phyloP scores from a whole-genome alignment of 2,888 invertebrate genomes.

The Anaspis maculata region DNA sequence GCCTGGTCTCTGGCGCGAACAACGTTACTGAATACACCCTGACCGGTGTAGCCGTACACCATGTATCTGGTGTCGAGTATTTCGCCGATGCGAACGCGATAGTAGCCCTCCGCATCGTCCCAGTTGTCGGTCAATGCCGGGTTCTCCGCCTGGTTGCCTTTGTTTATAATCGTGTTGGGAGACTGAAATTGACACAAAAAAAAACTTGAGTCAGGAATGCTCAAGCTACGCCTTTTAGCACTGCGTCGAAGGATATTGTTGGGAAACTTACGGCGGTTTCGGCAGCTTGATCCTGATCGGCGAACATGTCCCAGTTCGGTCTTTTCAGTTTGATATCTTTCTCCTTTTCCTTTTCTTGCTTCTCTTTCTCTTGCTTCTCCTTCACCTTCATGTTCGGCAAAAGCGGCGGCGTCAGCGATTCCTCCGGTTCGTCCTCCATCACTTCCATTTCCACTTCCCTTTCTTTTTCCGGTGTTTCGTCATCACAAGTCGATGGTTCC shows the following conservation, averaged over 20 bases:
- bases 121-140: conserved; percentile 96
- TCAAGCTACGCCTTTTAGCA: too few species aligned
- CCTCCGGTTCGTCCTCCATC: conserved; percentile 23
- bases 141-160: conserved; percentile 60
- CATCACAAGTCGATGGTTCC: conserved; percentile 1
- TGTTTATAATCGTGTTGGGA: conserved; percentile 48
- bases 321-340: conserved; percentile 42
- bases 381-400: conserved; percentile 38
- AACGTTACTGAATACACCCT: conserved; percentile 98
- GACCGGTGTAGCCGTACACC: conserved; percentile 96
- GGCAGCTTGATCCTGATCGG: conserved; percentile 71
- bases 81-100: conserved; percentile 93
- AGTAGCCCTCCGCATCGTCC: conserved; percentile 99
- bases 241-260: conserved; percentile 1
- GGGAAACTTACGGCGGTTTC: conserved; percentile 37
- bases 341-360: conserved; percentile 29
- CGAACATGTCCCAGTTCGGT: conserved; percentile 87
- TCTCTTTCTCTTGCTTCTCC: conserved; percentile 30
- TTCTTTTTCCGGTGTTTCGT: conserved; percentile 6
- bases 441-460: conserved; percentile 8
- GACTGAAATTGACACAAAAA: conserved; percentile 44
- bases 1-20: conserved; percentile 88
- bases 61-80: conserved; percentile 82
- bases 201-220: conserved; percentile 1
- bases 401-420: conserved; percentile 40